These are phyloP conservation scores for Monodelphis domestica DNA, from an alignment of 2,797 vertebrate species.

Conservation along the genomic window DNA sequence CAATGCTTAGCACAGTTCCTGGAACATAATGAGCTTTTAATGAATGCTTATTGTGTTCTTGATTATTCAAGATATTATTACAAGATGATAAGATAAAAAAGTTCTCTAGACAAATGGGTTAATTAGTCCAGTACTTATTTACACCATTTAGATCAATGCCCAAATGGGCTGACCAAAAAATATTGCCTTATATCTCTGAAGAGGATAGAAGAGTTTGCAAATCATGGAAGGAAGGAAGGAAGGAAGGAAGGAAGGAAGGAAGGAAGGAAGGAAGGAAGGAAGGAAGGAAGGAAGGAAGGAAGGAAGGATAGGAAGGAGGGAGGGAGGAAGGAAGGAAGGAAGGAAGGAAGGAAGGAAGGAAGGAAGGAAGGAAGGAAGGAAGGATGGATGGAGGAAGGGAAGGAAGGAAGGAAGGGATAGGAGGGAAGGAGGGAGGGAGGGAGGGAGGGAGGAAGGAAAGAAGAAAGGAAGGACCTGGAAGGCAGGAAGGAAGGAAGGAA, in stretches of 20 bases:
- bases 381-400: too few species aligned
- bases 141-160: not conserved
- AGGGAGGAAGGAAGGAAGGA: too few species aligned
- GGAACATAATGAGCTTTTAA: not conserved
- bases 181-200: not conserved
- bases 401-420: too few species aligned
- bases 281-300: rapidly evolving
- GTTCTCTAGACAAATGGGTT: not conserved
- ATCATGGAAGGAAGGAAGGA: not conserved
- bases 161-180: not conserved
- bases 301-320: too few species aligned
- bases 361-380: too few species aligned
- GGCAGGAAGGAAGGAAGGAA: too few species aligned
- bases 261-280: rapidly evolving
- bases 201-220: not conserved
- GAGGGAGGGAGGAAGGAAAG: rapidly evolving
- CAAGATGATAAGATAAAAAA: not conserved
- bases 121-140: not conserved
- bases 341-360: too few species aligned
- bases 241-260: not conserved
- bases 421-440: too few species aligned
- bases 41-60: not conserved
- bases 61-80: not conserved
- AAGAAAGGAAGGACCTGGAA: too few species aligned
- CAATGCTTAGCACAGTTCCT: not conserved